Evolutionary conservation across 2,113 vertebrate species (phyloP), one percentile per base, ranked within the genome.

Genomic region (Sphaerodactylus townsendi): DNA sequence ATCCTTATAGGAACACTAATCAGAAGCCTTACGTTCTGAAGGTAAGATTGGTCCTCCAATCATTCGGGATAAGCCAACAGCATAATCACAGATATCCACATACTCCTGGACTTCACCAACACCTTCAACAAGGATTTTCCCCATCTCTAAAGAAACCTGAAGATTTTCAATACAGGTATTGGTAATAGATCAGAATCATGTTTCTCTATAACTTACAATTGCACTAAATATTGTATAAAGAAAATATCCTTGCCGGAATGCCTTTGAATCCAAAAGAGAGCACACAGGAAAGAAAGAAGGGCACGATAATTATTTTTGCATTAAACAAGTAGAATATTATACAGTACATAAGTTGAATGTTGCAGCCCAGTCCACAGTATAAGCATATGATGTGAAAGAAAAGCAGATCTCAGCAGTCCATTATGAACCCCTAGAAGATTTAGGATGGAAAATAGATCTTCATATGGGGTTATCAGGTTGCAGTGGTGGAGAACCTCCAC

Each of bases 61-160:
- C 97, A 99, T 99, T 88, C 99, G 96, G 0, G 99, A 99, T 59
- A 99, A 95, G 69, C 99, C 99, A 39, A 99, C 98, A n/a, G 99
- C 98, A 2, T 98, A 99, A 93, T 99, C 99, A 30, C 99, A 99
- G 84, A 99, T 94, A 68, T 99, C 99, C 77, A 99, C 94, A 2
- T 99, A 99, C 82, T 99, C 99, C 79, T 99, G 98, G 86, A 99
- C 98, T 93, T 99, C 99, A 23, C 98, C 99, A 66, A 99, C 96
- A 80, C 99, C 97, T 95, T 99, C 99, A 0, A 98, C 97, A 77
- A 97, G 97, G 94, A 99, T 99, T 90, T 99, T 99, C 2, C 99
- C 99, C 98, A 99, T 99, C 95, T 99, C 99, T 82, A 99, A 91
- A 65, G 99, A 98, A 48, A 99, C 97, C 98, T 98, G 88, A 84